Base-by-base conservation (phyloP, 2,113 vertebrate species). In the Papio anubis region DNA sequence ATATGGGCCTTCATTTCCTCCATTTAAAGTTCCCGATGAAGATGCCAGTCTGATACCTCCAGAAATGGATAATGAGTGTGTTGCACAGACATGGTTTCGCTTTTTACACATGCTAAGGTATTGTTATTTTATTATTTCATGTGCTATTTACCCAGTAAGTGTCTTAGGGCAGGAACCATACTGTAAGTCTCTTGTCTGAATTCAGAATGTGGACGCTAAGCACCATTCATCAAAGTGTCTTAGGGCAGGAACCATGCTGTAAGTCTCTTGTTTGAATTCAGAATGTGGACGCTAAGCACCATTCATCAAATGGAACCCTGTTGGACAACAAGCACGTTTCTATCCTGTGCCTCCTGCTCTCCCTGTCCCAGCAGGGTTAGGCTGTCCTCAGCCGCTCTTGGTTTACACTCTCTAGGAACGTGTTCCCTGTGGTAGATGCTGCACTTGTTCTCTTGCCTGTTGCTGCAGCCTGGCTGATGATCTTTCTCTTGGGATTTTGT, bases 61-160 rank as follows among this genome's bases (percentile, higher is more conserved):
- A 68, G 99, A 99, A 97, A 99, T 99, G 99, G 99, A 99, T 98
- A 99, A 99, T 32, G 99, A 99, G 97, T 99, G 99, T 2, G 98
- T 99, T 97, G 99, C 99, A 75, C 99, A 99, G 98, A 99, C 99
- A 1, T 99, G 99, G 99, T 99, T 99, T 98, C 99, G 99, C 93
- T 99, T 99, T 98, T 99, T 99, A 96, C 99, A 99, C 98, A 99
- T 99, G 99, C 99, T 99, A 96, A 99, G 99, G 99, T 99, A 98
- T 48, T 97, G 48, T 96, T 76, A 52, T 76, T 80, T 87, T 97
- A 80, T 6, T 81, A 23, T 91, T 76, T 80, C 52, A 25, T 79
- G 25, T 78, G 72, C 21, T 91, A 30, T 90, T 90, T 48, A 88
- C 38, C 30, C 4, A 55, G 27, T 84, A n/a, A 88, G 40, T 82